Evolutionary conservation across 2,888 invertebrate species (phyloP).

Genomic region (Charanyca ferruginea): DNA sequence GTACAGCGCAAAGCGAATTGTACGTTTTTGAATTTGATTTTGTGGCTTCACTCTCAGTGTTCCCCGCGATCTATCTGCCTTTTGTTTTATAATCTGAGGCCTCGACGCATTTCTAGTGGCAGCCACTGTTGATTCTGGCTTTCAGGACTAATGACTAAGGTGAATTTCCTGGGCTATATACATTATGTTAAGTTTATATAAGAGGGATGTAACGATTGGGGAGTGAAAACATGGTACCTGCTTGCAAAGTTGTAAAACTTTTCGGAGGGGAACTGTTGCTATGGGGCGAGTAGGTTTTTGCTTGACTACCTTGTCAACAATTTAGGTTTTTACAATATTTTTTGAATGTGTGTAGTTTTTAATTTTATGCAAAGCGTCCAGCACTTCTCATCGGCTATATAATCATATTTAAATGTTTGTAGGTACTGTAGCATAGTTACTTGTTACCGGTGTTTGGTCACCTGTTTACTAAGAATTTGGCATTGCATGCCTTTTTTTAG

Average conservation of each 20-base stretch:
- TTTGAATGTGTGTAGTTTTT: background rate
- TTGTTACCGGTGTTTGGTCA: too few relatives aligned
- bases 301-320: slow-evolving; percentile 44
- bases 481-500: too few relatives aligned
- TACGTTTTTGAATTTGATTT: too few relatives aligned
- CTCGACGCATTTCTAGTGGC: too few relatives aligned
- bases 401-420: background rate
- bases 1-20: too few relatives aligned
- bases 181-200: slow-evolving; percentile 11
- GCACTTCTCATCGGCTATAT: background rate
- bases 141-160: slow-evolving; percentile 37
- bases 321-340: slow-evolving; percentile 1
- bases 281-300: slow-evolving; percentile 23
- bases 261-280: slow-evolving; percentile 38
- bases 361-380: background rate
- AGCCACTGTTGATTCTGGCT: too few relatives aligned
- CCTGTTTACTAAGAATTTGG: too few relatives aligned
- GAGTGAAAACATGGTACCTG: slow-evolving; percentile 48
- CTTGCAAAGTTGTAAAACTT: slow-evolving; percentile 48
- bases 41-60: too few relatives aligned
- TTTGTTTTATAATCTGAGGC: too few relatives aligned
- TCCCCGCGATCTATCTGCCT: too few relatives aligned
- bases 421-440: too few relatives aligned
- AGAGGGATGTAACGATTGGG: slow-evolving; percentile 30
- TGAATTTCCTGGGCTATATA: slow-evolving; percentile 24